phyloP scores from a whole-genome alignment of 2,888 invertebrate genomes.

The Liodrosophila aerea region DNA sequence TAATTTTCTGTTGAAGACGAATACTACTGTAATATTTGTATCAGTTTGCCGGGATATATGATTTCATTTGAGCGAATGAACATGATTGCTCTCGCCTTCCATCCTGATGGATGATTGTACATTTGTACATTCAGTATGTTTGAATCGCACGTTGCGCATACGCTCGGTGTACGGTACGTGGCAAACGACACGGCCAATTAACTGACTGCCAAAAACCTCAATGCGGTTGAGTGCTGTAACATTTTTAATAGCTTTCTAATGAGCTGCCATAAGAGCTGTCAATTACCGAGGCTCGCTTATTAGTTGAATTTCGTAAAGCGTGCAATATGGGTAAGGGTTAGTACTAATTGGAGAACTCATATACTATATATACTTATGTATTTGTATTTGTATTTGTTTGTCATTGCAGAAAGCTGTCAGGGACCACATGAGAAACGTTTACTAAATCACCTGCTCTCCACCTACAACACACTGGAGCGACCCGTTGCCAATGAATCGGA shows the following conservation, averaged over 20 bases:
- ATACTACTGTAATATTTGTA: too few relatives aligned
- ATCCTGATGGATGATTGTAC: conserved; percentile 15
- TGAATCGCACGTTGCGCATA: conserved; percentile 9
- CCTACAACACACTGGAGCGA: conserved; percentile 94
- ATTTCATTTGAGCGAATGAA: too few relatives aligned
- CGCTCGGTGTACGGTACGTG: neutral
- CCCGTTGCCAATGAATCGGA: conserved; percentile 96
- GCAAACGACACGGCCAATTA: conserved; percentile 38
- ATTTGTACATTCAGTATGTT: conserved; percentile 11
- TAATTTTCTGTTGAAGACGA: too few relatives aligned
- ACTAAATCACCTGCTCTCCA: conserved; percentile 90
- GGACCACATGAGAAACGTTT: conserved; percentile 95
- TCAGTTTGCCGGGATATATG: too few relatives aligned
- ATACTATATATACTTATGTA: too few relatives aligned
- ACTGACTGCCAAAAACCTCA: conserved; percentile 46
- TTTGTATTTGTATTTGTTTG: conserved; percentile 11
- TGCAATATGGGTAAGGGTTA: conserved; percentile 25
- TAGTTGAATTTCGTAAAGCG: conserved; percentile 37
- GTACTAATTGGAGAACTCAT: conserved; percentile 33
- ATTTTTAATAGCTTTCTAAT: conserved; percentile 65
- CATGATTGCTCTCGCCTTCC: neutral
- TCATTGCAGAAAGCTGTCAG: conserved; percentile 90
- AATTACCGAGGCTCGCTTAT: conserved; percentile 40
- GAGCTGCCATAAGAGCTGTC: conserved; percentile 68
- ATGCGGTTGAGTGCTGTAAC: conserved; percentile 14